Conservation (phyloP, 1,140 invertebrate species). For the Drosophila elegans region DNA sequence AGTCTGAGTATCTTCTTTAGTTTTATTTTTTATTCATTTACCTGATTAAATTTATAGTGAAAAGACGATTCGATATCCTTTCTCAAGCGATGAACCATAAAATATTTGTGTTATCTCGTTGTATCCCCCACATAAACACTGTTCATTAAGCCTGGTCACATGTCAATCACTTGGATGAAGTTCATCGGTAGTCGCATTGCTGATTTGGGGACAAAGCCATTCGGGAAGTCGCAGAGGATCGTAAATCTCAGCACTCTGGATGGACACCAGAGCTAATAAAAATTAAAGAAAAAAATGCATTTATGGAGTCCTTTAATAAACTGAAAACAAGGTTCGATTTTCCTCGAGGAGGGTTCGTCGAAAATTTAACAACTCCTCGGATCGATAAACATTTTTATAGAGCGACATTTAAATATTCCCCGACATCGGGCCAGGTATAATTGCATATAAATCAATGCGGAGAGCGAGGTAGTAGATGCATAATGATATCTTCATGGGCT, state of each 20-base stretch:
- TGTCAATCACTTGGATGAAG: slow-evolving; percentile 32
- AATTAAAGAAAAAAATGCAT: slow-evolving; percentile 34
- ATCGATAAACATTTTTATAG: slow-evolving; percentile 70
- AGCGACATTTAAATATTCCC: slow-evolving; percentile 65
- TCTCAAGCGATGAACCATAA: background rate
- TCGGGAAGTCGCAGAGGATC: slow-evolving; percentile 6
- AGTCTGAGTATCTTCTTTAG: background rate
- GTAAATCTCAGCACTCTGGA: slow-evolving; percentile 37
- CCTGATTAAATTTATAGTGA: background rate
- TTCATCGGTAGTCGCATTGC: slow-evolving; percentile 21
- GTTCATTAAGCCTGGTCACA: slow-evolving; percentile 14
- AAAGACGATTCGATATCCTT: slow-evolving; percentile 1
- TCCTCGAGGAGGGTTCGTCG: slow-evolving; percentile 17
- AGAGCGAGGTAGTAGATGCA: slow-evolving; percentile 55
- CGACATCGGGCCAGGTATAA: slow-evolving; percentile 29
- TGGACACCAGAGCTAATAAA: slow-evolving; percentile 31
- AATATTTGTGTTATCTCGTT: slow-evolving; percentile 7
- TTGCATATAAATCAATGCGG: slow-evolving; percentile 70
- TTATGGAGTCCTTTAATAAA: slow-evolving; percentile 79
- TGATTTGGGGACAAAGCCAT: slow-evolving; percentile 37
- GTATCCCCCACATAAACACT: background rate
- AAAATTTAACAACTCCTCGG: slow-evolving; percentile 37
- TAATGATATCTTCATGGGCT: slow-evolving; percentile 74
- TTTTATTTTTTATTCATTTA: slow-evolving; percentile 1
- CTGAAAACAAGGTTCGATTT: slow-evolving; percentile 6